Evolutionary conservation across 2,888 invertebrate genomes (phyloP), one percentile per base, ranked within the genome.

Genomic region (Crioceris asparagi): DNA sequence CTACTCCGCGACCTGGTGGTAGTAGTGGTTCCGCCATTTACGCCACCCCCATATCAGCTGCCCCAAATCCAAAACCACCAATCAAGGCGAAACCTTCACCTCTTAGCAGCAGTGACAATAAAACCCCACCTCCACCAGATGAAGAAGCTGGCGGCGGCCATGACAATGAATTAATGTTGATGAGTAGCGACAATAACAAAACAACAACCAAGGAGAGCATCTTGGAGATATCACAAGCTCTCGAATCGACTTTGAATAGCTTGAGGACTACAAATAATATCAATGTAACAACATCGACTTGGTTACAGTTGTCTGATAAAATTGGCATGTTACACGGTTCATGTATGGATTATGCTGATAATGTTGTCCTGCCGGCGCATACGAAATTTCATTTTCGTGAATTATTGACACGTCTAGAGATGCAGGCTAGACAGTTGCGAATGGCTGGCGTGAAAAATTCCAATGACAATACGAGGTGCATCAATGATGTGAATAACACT

Each of bases 321-420:
- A 75, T 86, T 33, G 83, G 86, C 50, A 72, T 83, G 47, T 72
- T 93, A 53, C 84, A 88, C 56, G 77, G 79, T 14, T 79, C 83
- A 47, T 92, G 91, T 65, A 75, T 80, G 53, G 79, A 80, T 49
- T 87, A 85, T 55, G 84, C 86, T 11, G 92, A 92, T 51, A 75
- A 75, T 40, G 70, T 74, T 11, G 79, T 85, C 54, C n/a, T n/a
- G n/a, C 83, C 87, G 8, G 85, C 88, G 12, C 87, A 90, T 58
- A 79, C 83, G 33, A 83, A 91, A 56, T 90, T 92, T 64, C 84
- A 90, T 53, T 83, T 88, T 58, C 77, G 86, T 27, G 81, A 84
- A 61, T 62, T 83, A 43, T 70, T 83, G 17, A 75, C 75, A 3
- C 70, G 79, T 30, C 68, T 84, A 35, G 83, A 84, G 57, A 67